phyloP scores from a whole-genome alignment of 2,888 invertebrate genomes.

The Meganola albula region DNA sequence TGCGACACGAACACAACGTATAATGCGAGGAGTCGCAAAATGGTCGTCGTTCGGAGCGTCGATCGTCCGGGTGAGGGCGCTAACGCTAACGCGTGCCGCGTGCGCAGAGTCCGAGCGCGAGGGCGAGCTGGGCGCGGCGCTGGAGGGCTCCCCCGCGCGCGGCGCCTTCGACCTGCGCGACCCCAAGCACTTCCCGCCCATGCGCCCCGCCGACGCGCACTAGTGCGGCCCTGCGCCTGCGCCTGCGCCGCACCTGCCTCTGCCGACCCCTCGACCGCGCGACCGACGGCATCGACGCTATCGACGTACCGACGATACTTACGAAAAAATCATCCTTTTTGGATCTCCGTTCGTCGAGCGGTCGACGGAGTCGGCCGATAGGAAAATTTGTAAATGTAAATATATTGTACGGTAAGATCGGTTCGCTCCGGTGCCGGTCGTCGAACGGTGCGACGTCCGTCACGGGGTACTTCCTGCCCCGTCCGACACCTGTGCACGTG shows the following conservation, averaged over 20 bases:
- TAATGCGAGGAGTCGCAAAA: too few relatives aligned
- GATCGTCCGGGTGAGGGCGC: not conserved
- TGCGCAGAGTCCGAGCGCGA: conserved; percentile 84
- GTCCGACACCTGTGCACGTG: too few relatives aligned
- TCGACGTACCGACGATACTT: conserved; percentile 17
- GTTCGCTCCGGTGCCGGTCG: too few relatives aligned
- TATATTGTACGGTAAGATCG: too few relatives aligned
- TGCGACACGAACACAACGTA: too few relatives aligned
- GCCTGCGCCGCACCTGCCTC: conserved; percentile 4
- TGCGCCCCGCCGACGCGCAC: conserved; percentile 42
- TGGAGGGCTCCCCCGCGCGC: conserved; percentile 81
- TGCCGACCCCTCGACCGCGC: not conserved
- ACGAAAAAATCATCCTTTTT: too few relatives aligned
- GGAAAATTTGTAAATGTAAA: too few relatives aligned
- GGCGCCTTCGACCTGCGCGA: conserved; percentile 86
- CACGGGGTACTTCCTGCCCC: too few relatives aligned
- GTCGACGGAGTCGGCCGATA: too few relatives aligned
- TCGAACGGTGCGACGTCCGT: too few relatives aligned
- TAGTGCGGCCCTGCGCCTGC: conserved; percentile 7
- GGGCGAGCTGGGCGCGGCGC: conserved; percentile 84
- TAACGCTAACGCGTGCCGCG: not conserved
- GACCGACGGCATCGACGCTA: conserved; percentile 2
- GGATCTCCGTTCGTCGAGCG: too few relatives aligned
- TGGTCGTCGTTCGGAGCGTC: too few relatives aligned
- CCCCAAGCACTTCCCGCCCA: conserved; percentile 90